Percentiles rank a stretch among this genome's conserved stretches.
Evolutionary conservation across 2,113 vertebrate genomes (phyloP).

Genomic region (Thermophis baileyi): DNA sequence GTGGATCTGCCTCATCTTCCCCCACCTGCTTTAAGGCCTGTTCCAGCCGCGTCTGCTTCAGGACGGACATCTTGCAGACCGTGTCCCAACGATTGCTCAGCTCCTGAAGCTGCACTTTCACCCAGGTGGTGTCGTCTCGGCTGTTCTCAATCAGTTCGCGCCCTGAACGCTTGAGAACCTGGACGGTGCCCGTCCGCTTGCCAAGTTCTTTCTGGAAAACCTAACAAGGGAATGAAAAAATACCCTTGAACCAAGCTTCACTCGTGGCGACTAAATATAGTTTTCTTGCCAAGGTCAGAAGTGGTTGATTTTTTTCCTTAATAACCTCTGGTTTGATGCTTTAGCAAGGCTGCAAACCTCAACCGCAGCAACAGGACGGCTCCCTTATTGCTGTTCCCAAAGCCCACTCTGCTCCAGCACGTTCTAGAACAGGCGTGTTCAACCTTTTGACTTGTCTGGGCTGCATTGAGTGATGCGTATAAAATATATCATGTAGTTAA

Average conservation of each 20-base stretch:
- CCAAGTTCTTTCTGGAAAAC: slow-evolving; percentile 97
- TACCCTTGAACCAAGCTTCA: not conserved
- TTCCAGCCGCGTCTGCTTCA: slow-evolving; percentile 92
- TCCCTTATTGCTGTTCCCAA: not conserved
- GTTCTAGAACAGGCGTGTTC: not conserved
- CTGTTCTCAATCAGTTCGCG: slow-evolving; percentile 93
- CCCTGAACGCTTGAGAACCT: slow-evolving; percentile 92
- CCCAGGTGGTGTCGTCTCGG: slow-evolving; percentile 93
- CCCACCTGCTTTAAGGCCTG: slow-evolving; percentile 92
- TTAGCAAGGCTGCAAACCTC: not conserved
- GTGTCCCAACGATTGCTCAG: slow-evolving; percentile 97
- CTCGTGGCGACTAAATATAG: not conserved
- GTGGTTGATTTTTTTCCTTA: not conserved
- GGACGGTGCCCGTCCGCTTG: slow-evolving; percentile 89
- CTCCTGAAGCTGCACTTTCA: slow-evolving; percentile 96
- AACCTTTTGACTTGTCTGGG: not conserved
- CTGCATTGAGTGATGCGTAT: not conserved
- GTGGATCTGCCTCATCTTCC: not conserved
- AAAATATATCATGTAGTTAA: not conserved
- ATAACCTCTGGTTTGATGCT: not conserved
- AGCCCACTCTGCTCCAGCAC: not conserved
- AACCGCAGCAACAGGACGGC: not conserved
- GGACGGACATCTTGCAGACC: slow-evolving; percentile 91
- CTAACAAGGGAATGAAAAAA: slow-evolving; percentile 57
- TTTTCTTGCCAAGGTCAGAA: not conserved